Percentiles rank a stretch among this genome's conserved stretches.
These are phyloP conservation scores for Neopipo cinnamomea DNA, from an alignment of 2,113 vertebrate genomes.

Conservation along the genomic window DNA sequence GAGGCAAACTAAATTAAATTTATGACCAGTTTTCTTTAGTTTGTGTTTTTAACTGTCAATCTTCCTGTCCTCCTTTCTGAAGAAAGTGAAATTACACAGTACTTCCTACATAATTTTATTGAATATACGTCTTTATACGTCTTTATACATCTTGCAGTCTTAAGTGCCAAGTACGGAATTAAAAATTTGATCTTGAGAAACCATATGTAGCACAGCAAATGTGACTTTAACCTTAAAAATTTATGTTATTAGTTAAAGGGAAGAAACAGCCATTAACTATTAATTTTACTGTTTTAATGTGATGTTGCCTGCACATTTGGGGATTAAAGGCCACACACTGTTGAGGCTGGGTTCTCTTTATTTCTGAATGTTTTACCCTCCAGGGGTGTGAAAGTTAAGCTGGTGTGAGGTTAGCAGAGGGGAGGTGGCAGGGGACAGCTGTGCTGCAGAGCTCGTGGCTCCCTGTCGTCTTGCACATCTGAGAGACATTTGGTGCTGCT, in stretches of 20 bases:
- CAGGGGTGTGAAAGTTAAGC: background rate
- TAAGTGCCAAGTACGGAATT: background rate
- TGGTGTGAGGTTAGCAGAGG: background rate
- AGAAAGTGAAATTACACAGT: background rate
- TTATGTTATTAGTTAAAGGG: background rate
- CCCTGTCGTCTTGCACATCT: background rate
- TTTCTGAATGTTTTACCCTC: background rate
- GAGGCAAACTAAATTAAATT: background rate
- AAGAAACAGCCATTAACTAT: background rate
- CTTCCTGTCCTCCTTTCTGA: background rate
- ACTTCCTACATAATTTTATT: background rate
- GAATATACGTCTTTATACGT: background rate
- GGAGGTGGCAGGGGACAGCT: background rate
- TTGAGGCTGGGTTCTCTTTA: background rate
- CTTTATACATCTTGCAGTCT: background rate
- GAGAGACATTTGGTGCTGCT: background rate
- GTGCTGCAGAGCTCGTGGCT: background rate
- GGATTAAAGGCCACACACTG: background rate
- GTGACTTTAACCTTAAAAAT: background rate
- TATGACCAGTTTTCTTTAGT: background rate
- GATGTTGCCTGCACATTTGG: background rate
- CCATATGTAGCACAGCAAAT: background rate
- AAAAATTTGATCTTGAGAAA: background rate
- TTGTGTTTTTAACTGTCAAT: background rate
- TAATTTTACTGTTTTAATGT: background rate